Evolutionary conservation across 2,113 vertebrate species (phyloP).

Genomic region (Eira barbara): DNA sequence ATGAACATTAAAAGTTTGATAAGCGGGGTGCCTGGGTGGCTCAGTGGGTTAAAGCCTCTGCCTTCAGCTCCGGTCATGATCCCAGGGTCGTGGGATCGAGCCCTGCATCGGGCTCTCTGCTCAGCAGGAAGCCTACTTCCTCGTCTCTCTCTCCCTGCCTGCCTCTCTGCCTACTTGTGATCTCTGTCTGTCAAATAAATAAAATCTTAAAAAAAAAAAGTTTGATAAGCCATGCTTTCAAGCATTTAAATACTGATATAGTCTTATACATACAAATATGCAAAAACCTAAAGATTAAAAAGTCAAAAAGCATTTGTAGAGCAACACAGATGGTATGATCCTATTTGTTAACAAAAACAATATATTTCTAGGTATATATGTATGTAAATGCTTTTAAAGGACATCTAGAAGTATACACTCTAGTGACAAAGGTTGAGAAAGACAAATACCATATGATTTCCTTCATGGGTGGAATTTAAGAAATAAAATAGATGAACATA

Average conservation of each 20-base stretch:
- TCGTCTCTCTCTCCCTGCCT: too few relatives aligned
- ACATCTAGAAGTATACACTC: background rate
- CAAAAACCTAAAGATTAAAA: background rate
- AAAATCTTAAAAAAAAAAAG: too few relatives aligned
- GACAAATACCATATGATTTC: background rate
- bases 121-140: too few relatives aligned
- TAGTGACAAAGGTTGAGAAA: background rate
- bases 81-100: too few relatives aligned
- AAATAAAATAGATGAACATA: background rate
- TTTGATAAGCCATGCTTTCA: background rate
- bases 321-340: background rate
- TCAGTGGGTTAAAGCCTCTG: too few relatives aligned
- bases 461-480: background rate
- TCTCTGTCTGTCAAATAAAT: too few relatives aligned
- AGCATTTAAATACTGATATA: background rate
- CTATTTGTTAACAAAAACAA: background rate
- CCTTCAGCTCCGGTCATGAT: too few relatives aligned
- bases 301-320: background rate
- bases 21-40: background rate
- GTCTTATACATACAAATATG: background rate
- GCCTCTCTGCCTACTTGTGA: too few relatives aligned
- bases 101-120: too few relatives aligned
- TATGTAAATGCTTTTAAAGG: background rate
- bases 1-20: background rate
- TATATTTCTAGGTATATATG: background rate